Evolutionary conservation across 2,888 invertebrate species (phyloP).

Genomic region (Thymelicus sylvestris): DNA sequence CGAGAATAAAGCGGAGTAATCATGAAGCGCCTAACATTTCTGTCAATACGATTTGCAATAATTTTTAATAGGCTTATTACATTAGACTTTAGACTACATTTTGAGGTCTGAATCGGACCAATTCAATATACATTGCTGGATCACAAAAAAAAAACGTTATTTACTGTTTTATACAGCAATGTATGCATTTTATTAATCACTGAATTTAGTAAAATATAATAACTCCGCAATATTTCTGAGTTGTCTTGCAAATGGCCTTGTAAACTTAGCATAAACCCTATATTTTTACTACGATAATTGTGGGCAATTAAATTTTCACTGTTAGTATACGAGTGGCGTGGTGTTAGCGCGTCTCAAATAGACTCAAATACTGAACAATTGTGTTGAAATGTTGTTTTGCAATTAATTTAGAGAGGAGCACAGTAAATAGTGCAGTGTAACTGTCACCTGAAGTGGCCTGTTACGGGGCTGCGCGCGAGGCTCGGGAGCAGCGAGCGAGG

Average conservation of each 20-base stretch:
- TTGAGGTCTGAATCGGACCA: too few species aligned
- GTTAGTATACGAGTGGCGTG: neutral
- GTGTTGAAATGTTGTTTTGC: neutral
- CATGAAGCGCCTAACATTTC: too few species aligned
- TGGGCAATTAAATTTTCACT: neutral
- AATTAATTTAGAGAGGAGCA: constrained; percentile 2
- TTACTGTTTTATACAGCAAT: too few species aligned
- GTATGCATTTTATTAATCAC: too few species aligned
- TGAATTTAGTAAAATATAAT: too few species aligned
- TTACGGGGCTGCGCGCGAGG: constrained; percentile 2
- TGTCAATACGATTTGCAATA: too few species aligned
- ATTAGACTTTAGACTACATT: too few species aligned
- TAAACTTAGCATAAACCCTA: neutral
- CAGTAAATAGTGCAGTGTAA: constrained; percentile 6
- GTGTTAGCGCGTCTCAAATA: neutral
- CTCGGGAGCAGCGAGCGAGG: neutral
- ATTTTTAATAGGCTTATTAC: too few species aligned
- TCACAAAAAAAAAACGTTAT: too few species aligned
- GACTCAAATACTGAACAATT: constrained; percentile 2
- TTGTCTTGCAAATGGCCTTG: neutral
- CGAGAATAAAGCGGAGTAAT: too few species aligned
- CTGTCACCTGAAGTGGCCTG: constrained; percentile 24
- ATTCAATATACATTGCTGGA: too few species aligned
- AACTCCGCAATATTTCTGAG: too few species aligned
- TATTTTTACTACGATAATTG: neutral